Evolutionary conservation across 2,888 invertebrate genomes (phyloP).

Genomic region (Apamea epomidion): DNA sequence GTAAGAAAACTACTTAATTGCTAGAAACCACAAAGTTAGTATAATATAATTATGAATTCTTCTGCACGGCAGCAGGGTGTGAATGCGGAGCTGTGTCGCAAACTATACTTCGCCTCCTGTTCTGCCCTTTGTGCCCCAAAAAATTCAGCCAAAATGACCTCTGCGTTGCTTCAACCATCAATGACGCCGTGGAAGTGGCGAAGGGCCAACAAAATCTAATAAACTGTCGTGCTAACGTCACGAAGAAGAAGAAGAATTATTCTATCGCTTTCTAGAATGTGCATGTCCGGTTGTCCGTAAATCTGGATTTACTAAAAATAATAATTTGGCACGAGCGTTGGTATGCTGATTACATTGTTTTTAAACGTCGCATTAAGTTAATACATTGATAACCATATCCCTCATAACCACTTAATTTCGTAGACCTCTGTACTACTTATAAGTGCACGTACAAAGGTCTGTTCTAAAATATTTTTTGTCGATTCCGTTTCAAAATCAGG

Average conservation of each 20-base stretch:
- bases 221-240: neutral
- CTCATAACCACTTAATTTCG: neutral
- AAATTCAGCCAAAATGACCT: neutral
- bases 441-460: neutral
- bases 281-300: neutral
- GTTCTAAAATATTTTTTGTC: neutral
- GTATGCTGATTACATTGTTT: neutral
- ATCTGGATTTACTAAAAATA: neutral
- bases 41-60: neutral
- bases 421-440: conserved; percentile 1
- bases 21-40: too few relatives aligned
- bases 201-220: neutral
- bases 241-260: neutral
- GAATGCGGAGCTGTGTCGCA: too few relatives aligned
- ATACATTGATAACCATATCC: neutral
- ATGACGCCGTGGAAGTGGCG: neutral
- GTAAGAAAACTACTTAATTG: neutral
- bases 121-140: too few relatives aligned
- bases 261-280: conserved; percentile 2
- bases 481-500: neutral
- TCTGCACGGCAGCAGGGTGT: neutral
- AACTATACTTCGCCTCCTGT: too few relatives aligned
- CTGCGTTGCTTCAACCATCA: neutral
- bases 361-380: neutral
- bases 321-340: neutral